phyloP scores from a whole-genome alignment of 2,113 vertebrate genomes.

The Oryzias melastigma region DNA sequence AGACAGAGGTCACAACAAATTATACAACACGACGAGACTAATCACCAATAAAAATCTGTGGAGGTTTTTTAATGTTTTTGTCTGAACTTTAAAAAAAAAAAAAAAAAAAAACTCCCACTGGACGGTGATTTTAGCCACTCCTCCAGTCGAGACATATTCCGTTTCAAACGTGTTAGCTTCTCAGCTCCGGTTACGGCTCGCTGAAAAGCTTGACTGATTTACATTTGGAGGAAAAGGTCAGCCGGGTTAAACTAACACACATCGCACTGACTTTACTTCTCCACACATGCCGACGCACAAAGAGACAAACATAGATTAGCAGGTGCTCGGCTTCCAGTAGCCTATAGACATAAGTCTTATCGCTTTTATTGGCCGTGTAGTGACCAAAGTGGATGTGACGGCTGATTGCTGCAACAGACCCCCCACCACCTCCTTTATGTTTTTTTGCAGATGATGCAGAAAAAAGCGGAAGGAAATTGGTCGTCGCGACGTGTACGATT shows the following conservation, averaged over 20 bases:
- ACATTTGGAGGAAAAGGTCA: constrained; percentile 45
- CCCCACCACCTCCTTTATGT: neutral
- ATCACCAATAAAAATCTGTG: neutral
- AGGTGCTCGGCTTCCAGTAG: constrained; percentile 41
- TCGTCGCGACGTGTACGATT: constrained; percentile 38
- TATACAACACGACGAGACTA: constrained; percentile 2
- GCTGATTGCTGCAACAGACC: constrained; percentile 48
- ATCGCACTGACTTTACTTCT: constrained; percentile 16
- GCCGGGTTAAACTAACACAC: constrained; percentile 58
- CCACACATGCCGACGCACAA: constrained; percentile 18
- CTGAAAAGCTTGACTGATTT: constrained; percentile 69
- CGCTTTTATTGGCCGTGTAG: constrained; percentile 14
- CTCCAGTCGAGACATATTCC: constrained; percentile 18
- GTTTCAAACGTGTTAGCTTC: constrained; percentile 34
- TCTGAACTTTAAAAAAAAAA: neutral
- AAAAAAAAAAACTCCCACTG: neutral
- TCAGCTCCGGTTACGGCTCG: constrained; percentile 60
- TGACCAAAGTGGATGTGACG: constrained; percentile 38
- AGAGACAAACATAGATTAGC: constrained; percentile 34
- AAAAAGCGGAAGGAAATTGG: constrained; percentile 26
- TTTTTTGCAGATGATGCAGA: constrained; percentile 45
- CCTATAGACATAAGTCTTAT: constrained; percentile 4
- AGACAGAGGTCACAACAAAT: constrained; percentile 8
- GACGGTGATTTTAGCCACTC: constrained; percentile 15
- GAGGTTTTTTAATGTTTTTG: neutral